A percentile compares a stretch with the other conserved stretches of the same genome.
These are phyloP conservation scores for Pachymerium ferrugineum DNA, from an alignment of 2,888 invertebrate species.

Conservation along the genomic window DNA sequence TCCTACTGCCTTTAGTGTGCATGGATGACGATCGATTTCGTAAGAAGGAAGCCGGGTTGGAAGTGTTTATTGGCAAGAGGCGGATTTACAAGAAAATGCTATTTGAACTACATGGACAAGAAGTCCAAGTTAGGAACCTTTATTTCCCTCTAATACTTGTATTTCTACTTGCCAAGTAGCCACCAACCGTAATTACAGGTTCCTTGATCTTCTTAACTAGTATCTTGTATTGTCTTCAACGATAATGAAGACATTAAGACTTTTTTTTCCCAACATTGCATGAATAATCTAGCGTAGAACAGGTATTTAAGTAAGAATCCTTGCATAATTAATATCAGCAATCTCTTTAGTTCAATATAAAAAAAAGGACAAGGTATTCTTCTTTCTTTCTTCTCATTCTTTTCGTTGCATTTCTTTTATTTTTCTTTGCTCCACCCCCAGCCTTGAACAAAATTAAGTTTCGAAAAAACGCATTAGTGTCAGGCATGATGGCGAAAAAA, in stretches of 20 bases:
- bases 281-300: too few relatives aligned
- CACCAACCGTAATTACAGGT: too few relatives aligned
- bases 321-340: slow-evolving; percentile 11
- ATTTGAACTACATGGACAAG: slow-evolving; percentile 18
- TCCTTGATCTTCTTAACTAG: too few relatives aligned
- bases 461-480: slow-evolving; percentile 27
- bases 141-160: too few relatives aligned
- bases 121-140: neutral
- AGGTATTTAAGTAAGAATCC: too few relatives aligned
- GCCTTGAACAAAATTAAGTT: slow-evolving; percentile 27
- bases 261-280: too few relatives aligned
- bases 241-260: too few relatives aligned
- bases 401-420: neutral
- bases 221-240: too few relatives aligned
- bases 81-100: slow-evolving; percentile 31
- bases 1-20: slow-evolving; percentile 14
- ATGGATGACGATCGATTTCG: slow-evolving; percentile 19
- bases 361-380: neutral
- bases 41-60: slow-evolving; percentile 12
- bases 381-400: neutral
- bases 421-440: slow-evolving; percentile 10
- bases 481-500: slow-evolving; percentile 22
- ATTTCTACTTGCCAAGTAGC: too few relatives aligned
- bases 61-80: slow-evolving; percentile 24
- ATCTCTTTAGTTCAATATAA: neutral